Conservation (phyloP, 2,113 vertebrate genomes). For the Atherinomorus stipes region DNA sequence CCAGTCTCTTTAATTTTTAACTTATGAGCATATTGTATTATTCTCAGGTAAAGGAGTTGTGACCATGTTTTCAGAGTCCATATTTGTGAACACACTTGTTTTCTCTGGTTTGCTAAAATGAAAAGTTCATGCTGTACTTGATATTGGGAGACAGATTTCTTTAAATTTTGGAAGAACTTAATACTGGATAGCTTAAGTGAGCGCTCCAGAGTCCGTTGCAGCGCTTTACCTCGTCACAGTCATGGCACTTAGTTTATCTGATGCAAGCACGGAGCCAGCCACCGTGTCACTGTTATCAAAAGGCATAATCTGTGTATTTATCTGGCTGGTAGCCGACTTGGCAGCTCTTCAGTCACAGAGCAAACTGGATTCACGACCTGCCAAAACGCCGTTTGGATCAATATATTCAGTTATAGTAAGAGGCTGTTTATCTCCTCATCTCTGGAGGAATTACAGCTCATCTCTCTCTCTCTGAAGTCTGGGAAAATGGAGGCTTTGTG, state of each 20-base stretch:
- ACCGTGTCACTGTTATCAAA: conserved; percentile 39
- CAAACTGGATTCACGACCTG: conserved; percentile 41
- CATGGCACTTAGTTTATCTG: conserved; percentile 7
- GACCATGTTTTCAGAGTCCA: too few relatives aligned
- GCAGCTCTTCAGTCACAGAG: conserved; percentile 47
- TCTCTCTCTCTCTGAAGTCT: conserved; percentile 48
- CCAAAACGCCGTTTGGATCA: conserved; percentile 47
- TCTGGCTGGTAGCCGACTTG: conserved; percentile 32
- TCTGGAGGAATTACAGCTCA: conserved; percentile 23
- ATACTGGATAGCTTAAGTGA: not conserved
- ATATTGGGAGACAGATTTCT: too few relatives aligned
- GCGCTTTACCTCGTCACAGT: conserved; percentile 10
- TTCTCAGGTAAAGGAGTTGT: not conserved
- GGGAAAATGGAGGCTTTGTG: conserved; percentile 40
- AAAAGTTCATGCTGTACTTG: not conserved
- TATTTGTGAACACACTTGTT: too few relatives aligned
- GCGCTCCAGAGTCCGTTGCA: not conserved
- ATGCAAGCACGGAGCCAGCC: not conserved
- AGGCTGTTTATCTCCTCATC: conserved; percentile 53
- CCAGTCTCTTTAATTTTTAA: too few relatives aligned
- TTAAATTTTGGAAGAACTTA: too few relatives aligned
- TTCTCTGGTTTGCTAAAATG: not conserved
- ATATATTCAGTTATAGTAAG: conserved; percentile 63
- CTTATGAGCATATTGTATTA: conserved; percentile 18
- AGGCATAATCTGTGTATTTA: conserved; percentile 63